Evolutionary conservation across 2,888 invertebrate genomes (phyloP).

Genomic region (Polyommatus iphigenia): DNA sequence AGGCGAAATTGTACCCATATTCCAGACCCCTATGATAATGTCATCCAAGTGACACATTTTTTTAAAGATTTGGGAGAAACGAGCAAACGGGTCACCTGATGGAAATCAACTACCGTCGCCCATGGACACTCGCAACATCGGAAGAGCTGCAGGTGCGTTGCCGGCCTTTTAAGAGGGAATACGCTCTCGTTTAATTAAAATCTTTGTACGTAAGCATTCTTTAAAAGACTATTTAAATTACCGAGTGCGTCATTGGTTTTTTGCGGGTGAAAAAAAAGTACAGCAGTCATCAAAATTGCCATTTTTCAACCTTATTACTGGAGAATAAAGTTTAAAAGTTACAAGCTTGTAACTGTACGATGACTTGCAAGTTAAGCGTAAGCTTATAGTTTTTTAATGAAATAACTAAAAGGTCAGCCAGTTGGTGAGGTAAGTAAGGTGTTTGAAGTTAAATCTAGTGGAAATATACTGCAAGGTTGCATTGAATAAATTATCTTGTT

Average conservation of each 20-base stretch:
- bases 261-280: neutral
- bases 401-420: neutral
- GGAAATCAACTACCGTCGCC: no score
- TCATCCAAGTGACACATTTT: no score
- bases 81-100: no score
- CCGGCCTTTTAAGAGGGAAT: no score
- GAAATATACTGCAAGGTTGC: neutral
- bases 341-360: neutral
- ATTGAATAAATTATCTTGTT: neutral
- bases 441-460: neutral
- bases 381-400: neutral
- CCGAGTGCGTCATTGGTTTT: neutral
- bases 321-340: neutral
- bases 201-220: neutral
- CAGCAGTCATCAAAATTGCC: neutral
- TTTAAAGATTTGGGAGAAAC: no score
- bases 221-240: neutral
- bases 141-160: no score
- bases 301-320: neutral
- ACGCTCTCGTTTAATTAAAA: no score
- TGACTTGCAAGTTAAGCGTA: neutral
- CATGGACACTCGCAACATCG: no score
- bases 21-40: no score
- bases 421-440: neutral
- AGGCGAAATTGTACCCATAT: no score